phyloP scores from a whole-genome alignment of 2,888 invertebrate genomes.

The Brenthis ino region DNA sequence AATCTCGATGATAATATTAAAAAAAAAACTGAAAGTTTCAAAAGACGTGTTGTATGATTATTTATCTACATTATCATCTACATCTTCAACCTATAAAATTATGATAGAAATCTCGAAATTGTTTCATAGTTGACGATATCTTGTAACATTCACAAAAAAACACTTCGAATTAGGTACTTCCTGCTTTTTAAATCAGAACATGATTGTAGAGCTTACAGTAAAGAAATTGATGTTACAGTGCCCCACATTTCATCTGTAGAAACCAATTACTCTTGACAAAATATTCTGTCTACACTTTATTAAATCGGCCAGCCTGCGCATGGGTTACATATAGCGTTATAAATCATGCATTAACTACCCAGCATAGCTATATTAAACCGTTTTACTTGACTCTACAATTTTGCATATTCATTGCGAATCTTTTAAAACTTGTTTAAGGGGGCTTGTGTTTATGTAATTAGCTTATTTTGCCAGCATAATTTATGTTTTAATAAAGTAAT shows the following conservation, averaged over 20 bases:
- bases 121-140: too few species aligned
- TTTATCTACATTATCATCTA: too few species aligned
- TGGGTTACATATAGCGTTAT: slow-evolving; percentile 58
- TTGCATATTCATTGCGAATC: slow-evolving; percentile 43
- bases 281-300: slow-evolving; percentile 58
- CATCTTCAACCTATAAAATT: too few species aligned
- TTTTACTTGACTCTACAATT: slow-evolving; percentile 47
- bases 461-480: too few species aligned
- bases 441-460: neutral
- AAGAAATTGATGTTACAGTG: slow-evolving; percentile 38
- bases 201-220: neutral
- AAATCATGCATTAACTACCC: slow-evolving; percentile 64
- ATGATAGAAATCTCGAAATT: too few species aligned
- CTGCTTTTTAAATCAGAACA: neutral
- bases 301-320: slow-evolving; percentile 51
- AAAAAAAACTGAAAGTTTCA: too few species aligned
- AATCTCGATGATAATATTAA: too few species aligned
- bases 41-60: too few species aligned
- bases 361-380: slow-evolving; percentile 63
- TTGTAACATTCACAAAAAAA: too few species aligned
- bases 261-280: slow-evolving; percentile 47
- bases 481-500: too few species aligned
- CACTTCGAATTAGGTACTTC: neutral
- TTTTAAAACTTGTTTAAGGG: slow-evolving; percentile 18
- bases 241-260: slow-evolving; percentile 42